Conservation (phyloP, 2,113 vertebrate species). For the Colossoma macropomum region DNA sequence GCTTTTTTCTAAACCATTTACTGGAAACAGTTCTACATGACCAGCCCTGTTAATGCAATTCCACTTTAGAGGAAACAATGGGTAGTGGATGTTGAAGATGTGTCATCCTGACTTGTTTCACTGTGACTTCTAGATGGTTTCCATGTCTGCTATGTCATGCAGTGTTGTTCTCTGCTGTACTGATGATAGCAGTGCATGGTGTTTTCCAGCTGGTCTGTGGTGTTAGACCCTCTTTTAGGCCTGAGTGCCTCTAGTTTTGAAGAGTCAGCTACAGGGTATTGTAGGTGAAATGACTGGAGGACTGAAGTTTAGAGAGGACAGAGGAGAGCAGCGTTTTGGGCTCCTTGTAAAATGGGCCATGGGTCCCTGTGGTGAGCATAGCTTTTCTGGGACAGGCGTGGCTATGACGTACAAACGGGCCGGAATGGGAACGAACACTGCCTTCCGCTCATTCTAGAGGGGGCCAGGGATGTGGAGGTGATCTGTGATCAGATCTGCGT, state of each 20-base stretch:
- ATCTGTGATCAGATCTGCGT: slow-evolving; percentile 41
- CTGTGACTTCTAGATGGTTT: not conserved
- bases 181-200: not conserved
- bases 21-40: not conserved
- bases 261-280: slow-evolving; percentile 1
- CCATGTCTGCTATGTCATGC: not conserved
- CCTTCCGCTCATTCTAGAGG: slow-evolving; percentile 64
- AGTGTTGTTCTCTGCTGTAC: not conserved
- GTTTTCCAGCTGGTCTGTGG: not conserved
- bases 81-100: not conserved
- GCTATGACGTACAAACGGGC: slow-evolving; percentile 72
- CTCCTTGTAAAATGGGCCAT: slow-evolving; percentile 77
- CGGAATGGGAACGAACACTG: slow-evolving; percentile 70
- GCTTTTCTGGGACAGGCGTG: slow-evolving; percentile 77
- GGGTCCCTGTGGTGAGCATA: slow-evolving; percentile 73
- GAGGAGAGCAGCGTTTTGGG: slow-evolving; percentile 67
- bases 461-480: slow-evolving; percentile 43
- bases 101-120: not conserved
- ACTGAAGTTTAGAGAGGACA: slow-evolving; percentile 63
- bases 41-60: not conserved
- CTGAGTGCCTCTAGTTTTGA: not conserved
- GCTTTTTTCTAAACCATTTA: not conserved
- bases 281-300: slow-evolving; percentile 10
- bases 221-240: not conserved
- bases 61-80: not conserved